Percentiles rank a stretch among this genome's conserved stretches.
These are phyloP conservation scores for Euleptes europaea DNA, from an alignment of 2,113 vertebrate species.

Conservation along the genomic window DNA sequence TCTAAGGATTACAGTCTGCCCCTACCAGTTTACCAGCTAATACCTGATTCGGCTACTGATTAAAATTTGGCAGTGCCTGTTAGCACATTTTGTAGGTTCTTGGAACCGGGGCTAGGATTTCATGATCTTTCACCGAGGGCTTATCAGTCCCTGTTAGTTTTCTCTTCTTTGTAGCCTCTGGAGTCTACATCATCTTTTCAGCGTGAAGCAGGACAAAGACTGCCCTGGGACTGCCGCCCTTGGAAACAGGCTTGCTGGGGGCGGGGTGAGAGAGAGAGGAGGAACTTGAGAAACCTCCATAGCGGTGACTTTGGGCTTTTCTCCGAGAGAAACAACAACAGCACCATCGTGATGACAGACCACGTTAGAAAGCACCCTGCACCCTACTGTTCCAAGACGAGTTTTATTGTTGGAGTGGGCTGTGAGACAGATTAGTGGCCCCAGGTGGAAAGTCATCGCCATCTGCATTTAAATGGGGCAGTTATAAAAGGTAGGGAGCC, in stretches of 20 bases:
- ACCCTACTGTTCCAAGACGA: constrained; percentile 41
- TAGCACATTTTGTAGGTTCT: background rate
- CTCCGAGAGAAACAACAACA: constrained; percentile 44
- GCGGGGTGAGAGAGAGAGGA: background rate
- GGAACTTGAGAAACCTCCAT: constrained; percentile 38
- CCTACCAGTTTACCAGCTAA: background rate
- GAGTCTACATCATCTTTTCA: background rate
- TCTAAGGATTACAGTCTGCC: background rate
- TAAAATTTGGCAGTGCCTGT: background rate
- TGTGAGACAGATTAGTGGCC: constrained; percentile 67
- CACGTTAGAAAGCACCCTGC: constrained; percentile 16
- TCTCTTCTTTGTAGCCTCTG: background rate
- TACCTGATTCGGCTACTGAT: background rate
- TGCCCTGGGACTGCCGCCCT: background rate
- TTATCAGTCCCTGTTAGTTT: background rate
- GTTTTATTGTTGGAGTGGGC: constrained; percentile 59
- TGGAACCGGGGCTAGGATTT: background rate
- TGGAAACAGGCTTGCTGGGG: background rate
- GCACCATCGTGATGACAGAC: constrained; percentile 13
- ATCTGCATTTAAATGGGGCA: constrained; percentile 59
- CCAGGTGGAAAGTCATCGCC: constrained; percentile 66
- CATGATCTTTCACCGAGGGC: background rate
- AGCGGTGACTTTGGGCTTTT: constrained; percentile 24
- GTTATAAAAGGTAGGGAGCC: constrained; percentile 59
- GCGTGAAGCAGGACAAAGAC: background rate